Evolutionary conservation across 2,113 vertebrate species (phyloP).

Genomic region (Oryzias celebensis): DNA sequence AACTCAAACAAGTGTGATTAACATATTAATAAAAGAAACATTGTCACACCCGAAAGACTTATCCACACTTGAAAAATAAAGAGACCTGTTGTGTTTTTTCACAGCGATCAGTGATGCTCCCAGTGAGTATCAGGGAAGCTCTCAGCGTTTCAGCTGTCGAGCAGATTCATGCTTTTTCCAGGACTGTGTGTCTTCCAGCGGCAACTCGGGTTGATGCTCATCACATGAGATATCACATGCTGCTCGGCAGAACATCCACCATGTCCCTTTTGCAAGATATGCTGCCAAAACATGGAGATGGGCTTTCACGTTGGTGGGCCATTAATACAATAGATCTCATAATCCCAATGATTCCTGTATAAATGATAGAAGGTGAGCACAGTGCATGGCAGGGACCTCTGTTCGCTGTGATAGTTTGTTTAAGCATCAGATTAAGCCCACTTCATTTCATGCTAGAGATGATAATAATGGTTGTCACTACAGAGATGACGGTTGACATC

Average conservation of each 20-base stretch:
- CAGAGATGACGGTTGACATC: constrained; percentile 74
- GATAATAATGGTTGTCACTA: constrained; percentile 68
- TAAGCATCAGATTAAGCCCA: constrained; percentile 64
- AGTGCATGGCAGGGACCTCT: constrained; percentile 26
- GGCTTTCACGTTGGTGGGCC: constrained; percentile 46
- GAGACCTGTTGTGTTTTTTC: constrained; percentile 22
- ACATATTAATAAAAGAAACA: not conserved
- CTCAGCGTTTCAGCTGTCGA: constrained; percentile 40
- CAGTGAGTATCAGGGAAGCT: constrained; percentile 27
- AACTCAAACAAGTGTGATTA: constrained; percentile 5
- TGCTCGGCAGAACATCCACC: constrained; percentile 60
- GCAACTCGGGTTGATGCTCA: constrained; percentile 56
- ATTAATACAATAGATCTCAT: constrained; percentile 57
- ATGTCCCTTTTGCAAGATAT: constrained; percentile 52
- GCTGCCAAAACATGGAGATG: constrained; percentile 52
- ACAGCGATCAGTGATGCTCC: constrained; percentile 38
- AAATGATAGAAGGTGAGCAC: constrained; percentile 41
- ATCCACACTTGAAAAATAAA: constrained; percentile 1
- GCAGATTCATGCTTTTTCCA: constrained; percentile 51
- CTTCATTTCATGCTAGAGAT: constrained; percentile 71
- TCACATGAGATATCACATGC: constrained; percentile 71
- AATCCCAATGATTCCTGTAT: constrained; percentile 57
- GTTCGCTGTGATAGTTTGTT: constrained; percentile 59
- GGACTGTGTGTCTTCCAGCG: constrained; percentile 44
- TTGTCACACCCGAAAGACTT: constrained; percentile 15